Evolutionary conservation across 2,113 vertebrate species (phyloP), one percentile per base, ranked within the genome.

Genomic region (Rattus rattus): DNA sequence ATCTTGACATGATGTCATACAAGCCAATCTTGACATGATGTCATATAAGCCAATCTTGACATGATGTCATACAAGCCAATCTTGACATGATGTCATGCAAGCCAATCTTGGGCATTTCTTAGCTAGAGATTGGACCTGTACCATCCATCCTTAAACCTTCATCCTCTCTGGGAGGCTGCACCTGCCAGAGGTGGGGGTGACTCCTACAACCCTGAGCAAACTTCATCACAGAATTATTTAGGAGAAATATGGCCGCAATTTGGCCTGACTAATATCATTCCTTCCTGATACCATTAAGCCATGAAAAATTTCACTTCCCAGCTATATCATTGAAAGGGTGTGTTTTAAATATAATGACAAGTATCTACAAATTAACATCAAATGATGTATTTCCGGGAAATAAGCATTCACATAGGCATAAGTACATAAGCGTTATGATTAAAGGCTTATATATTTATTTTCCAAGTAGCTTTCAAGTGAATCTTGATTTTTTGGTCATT

Each of bases 381-480:
- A 85, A 85, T 9, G 90, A 94, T 63, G 12, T 61, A 76, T 83
- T 95, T 91, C 90, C 49, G 75, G 33, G 30, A 91, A 94, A 88
- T 67, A 75, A 88, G 65, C 20, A 49, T 47, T 0, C 75, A 36
- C 56, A 54, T n/a, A 73, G 7, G 63, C 12, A 47, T 52, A 72
- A 14, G 43, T 11, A 26, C 8, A 67, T 2, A 72, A 33, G 6
- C 52, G 49, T 24, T 87, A 28, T 85, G 26, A 67, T 75, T 76
- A 56, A 89, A 49, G 72, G 26, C 30, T 77, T 54, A 76, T 10
- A 43, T 47, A 43, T 90, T 85, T 86, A 89, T 81, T 96, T 94
- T 94, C n/a, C 76, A 94, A 83, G 52, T 92, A 56, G 84, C n/a
- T 5, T 75, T 91, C 92, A 19, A 81, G 14, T 22, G 80, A 96